These are phyloP conservation scores for Barbus barbus DNA, from an alignment of 2,113 vertebrate genomes.

Conservation along the genomic window DNA sequence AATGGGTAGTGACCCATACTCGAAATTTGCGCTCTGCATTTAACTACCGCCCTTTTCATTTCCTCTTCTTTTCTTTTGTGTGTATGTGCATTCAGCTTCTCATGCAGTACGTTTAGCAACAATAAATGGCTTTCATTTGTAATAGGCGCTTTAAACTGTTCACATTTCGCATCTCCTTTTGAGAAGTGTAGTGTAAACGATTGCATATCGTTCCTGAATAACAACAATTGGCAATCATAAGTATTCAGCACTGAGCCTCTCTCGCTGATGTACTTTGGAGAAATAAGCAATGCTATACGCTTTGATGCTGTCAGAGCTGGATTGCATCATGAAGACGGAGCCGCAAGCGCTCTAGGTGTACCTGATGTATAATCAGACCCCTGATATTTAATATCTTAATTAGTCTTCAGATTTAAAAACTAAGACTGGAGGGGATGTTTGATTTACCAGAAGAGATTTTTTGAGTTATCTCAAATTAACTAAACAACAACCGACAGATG, in stretches of 20 bases:
- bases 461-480: constrained; percentile 12
- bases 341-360: constrained; percentile 22
- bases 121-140: not conserved
- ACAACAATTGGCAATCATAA: constrained; percentile 1
- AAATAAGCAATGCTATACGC: not conserved
- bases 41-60: too few species aligned
- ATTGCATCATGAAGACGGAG: not conserved
- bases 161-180: not conserved
- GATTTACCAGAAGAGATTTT: constrained; percentile 28
- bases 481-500: constrained; percentile 22
- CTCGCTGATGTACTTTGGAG: not conserved
- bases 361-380: constrained; percentile 50
- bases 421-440: constrained; percentile 42
- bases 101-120: not conserved
- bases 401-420: constrained; percentile 38
- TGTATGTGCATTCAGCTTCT: not conserved
- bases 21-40: too few species aligned
- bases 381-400: constrained; percentile 49
- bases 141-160: not conserved
- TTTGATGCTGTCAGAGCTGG: constrained; percentile 15
- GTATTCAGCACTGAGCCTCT: not conserved
- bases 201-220: not conserved
- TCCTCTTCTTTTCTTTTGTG: constrained; percentile 2
- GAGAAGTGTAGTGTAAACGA: not conserved
- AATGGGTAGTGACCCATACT: too few species aligned